phyloP scores from a whole-genome alignment of 2,113 vertebrate species.

The Tamias sibiricus region DNA sequence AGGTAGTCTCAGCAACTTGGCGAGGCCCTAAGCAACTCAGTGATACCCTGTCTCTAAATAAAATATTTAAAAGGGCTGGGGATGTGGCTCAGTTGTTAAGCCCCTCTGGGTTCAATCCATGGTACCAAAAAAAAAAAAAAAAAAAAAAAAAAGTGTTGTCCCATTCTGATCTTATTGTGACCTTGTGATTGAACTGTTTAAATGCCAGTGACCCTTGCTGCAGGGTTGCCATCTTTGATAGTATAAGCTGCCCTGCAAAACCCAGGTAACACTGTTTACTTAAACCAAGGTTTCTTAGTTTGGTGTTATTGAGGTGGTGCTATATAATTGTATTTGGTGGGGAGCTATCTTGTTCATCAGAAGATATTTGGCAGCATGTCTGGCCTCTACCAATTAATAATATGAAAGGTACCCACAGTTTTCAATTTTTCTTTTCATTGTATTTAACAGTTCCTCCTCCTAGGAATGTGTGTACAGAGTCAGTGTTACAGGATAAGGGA shows the following conservation, averaged over 20 bases:
- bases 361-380: background rate
- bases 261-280: background rate
- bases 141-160: too few relatives aligned
- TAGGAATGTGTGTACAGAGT: background rate
- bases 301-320: background rate
- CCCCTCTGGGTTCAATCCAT: too few relatives aligned
- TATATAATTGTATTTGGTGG: background rate
- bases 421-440: background rate
- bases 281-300: background rate
- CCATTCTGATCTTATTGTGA: background rate
- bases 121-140: too few relatives aligned
- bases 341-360: background rate
- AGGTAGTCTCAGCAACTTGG: too few relatives aligned
- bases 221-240: background rate
- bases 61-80: too few relatives aligned
- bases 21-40: too few relatives aligned
- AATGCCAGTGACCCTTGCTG: background rate
- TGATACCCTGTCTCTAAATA: too few relatives aligned
- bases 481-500: background rate
- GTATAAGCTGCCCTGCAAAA: background rate
- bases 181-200: background rate
- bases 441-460: background rate
- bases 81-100: too few relatives aligned
- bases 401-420: background rate
- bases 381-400: background rate